Percentiles rank a stretch among this genome's conserved stretches.
phyloP scores from a whole-genome alignment of 1,140 invertebrate genomes.

The Philopotamus ludificatus region DNA sequence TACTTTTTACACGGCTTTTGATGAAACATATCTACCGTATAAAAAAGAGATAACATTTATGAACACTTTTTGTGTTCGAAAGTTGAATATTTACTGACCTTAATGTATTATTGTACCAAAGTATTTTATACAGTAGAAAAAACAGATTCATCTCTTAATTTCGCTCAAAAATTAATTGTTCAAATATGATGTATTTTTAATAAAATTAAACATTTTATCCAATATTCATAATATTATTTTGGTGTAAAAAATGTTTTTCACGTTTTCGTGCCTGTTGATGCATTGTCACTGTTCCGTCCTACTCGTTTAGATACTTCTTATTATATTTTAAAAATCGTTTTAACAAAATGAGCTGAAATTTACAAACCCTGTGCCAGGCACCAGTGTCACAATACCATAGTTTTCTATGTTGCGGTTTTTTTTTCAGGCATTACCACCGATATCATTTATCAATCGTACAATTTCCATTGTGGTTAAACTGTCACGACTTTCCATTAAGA shows the following conservation, averaged over 20 bases:
- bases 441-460: slow-evolving; percentile 8
- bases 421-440: slow-evolving; percentile 10
- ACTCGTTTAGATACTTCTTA: too few species aligned
- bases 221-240: background rate
- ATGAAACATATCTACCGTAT: background rate
- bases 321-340: slow-evolving; percentile 8
- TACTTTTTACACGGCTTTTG: too few species aligned
- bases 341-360: background rate
- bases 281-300: too few species aligned
- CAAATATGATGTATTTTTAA: background rate
- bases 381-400: background rate
- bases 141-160: background rate
- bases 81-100: background rate
- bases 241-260: background rate
- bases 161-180: background rate
- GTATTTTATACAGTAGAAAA: background rate
- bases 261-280: background rate
- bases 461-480: background rate
- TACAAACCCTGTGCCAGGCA: slow-evolving; percentile 12
- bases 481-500: background rate
- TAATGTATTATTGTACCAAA: background rate
- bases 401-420: slow-evolving; percentile 8
- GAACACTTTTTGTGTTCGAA: background rate
- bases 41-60: background rate
- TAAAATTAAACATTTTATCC: background rate